Conservation (phyloP, 2,113 vertebrate species). For the Argyrosomus japonicus region DNA sequence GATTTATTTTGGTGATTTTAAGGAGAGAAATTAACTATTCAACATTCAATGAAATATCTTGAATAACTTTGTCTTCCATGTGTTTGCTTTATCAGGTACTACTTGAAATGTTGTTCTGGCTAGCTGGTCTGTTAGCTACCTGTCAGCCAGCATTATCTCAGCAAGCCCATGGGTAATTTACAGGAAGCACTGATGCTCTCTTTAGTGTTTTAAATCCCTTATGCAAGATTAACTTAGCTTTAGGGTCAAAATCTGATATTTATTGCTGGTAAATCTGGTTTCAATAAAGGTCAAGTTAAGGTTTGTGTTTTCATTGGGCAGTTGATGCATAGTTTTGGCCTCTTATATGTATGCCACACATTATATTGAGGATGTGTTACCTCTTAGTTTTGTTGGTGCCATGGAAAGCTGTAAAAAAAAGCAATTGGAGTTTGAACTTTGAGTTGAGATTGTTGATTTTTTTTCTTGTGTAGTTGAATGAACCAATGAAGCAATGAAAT, state of each 20-base stretch:
- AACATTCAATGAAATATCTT: too few relatives aligned
- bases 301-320: background rate
- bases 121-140: conserved; percentile 1
- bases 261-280: background rate
- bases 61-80: too few relatives aligned
- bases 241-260: background rate
- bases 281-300: background rate
- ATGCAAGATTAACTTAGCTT: background rate
- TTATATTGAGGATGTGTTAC: background rate
- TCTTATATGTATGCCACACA: background rate
- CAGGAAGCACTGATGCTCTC: background rate
- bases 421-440: background rate
- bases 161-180: background rate
- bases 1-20: background rate
- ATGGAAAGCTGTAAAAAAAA: background rate
- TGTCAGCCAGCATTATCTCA: background rate
- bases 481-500: background rate
- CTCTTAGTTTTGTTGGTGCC: background rate
- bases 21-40: background rate
- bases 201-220: too few relatives aligned
- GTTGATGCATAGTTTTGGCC: background rate
- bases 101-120: background rate
- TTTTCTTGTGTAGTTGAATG: too few relatives aligned
- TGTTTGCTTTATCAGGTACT: background rate
- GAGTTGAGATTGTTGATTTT: background rate